These are phyloP conservation scores for Allacma fusca DNA, from an alignment of 2,888 invertebrate genomes.

Conservation along the genomic window DNA sequence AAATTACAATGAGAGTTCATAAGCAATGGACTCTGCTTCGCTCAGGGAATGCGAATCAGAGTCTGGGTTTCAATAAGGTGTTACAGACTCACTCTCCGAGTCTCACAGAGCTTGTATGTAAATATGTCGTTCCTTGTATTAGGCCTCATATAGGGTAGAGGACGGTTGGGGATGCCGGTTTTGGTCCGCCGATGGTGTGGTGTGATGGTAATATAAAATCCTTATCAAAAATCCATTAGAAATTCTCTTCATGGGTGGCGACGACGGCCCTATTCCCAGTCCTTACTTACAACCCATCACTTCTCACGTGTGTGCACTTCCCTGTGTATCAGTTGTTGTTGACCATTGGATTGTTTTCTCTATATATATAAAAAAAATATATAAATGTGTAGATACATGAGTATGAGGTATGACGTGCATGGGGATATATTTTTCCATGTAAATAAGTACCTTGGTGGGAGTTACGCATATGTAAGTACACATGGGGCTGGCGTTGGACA, in stretches of 20 bases:
- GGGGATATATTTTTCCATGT: too few relatives aligned
- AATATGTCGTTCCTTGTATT: background rate
- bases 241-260: constrained; percentile 60
- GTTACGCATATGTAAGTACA: background rate
- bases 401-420: too few relatives aligned
- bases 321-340: background rate
- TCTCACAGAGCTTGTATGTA: background rate
- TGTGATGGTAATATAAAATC: constrained; percentile 47
- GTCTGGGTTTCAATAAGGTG: background rate
- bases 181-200: constrained; percentile 17
- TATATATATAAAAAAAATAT: too few relatives aligned
- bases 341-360: too few relatives aligned
- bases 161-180: background rate
- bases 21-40: background rate
- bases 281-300: constrained; percentile 15
- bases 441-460: too few relatives aligned
- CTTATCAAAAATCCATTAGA: constrained; percentile 61
- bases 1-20: background rate
- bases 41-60: background rate
- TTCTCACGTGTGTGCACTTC: background rate
- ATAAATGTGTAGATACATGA: background rate
- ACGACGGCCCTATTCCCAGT: constrained; percentile 27
- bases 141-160: background rate
- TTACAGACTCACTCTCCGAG: background rate
- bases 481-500: too few relatives aligned